Base-by-base conservation (phyloP, 2,888 invertebrate species). In the Ligdia adustata region DNA sequence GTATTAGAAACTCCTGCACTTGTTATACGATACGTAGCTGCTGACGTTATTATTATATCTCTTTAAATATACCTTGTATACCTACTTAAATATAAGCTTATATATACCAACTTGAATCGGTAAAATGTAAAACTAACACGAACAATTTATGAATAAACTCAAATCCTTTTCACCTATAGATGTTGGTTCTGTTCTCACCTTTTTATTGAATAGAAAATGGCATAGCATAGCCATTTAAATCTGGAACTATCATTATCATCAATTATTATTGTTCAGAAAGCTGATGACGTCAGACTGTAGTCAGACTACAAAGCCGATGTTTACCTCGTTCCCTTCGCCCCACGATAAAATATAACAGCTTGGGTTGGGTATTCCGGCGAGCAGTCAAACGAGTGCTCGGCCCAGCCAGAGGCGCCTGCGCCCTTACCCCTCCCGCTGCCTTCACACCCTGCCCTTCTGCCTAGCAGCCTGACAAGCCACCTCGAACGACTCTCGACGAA, bases 221-320 rank as follows among this genome's bases (percentile, higher is more conserved):
- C 22, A 22, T 22, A 22, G n/a, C 22, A 22, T 22, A 16, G 5
- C 16, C n/a, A 22, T 22, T 7, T n/a, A n/a, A n/a, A n/a, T n/a
- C n/a, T n/a, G n/a, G n/a, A n/a, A 22, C 7, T 16, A 37, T 16
- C 11, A 16, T 27, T 11, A 20, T n/a, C 5, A 12, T 15, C n/a
- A 24, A 18, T 37, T 64, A 70, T 69, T 74, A 79, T 83, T n/a
- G n/a, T n/a, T 84, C 82, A 80, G 85, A 86, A 84, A 85, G 82
- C 78, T 68, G 72, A 74, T 89, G 87, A 88, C 88, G 87, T 88
- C 88, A 88, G 9, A 32, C 32, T 18, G 9, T 7, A 32, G 27
- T 15, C 16, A 27, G 37, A 27, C 37, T 28, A 27, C 69, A 65
- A 62, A 73, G 75, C 81, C 81, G 75, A 80, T 80, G 75, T 80